A percentile compares a stretch with the other conserved stretches of the same genome.
Conservation (phyloP, 2,888 invertebrate species). For the Escarpia spicata region DNA sequence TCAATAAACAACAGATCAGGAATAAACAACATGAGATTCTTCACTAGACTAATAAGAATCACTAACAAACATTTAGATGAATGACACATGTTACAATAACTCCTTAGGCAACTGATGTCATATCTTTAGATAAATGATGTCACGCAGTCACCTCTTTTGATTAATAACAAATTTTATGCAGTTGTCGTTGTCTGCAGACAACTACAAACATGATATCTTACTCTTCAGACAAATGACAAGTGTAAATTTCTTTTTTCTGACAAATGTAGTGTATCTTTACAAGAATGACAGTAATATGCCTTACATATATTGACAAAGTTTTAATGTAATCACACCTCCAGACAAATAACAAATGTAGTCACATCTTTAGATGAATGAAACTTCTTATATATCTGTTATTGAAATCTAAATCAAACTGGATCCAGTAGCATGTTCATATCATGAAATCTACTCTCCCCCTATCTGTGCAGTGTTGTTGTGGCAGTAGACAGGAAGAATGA, state of each 20-base stretch:
- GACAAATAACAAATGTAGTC: not conserved
- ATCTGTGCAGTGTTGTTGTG: not conserved
- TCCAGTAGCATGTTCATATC: not conserved
- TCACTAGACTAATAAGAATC: no score
- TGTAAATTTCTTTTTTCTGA: no score
- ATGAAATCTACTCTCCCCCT: not conserved
- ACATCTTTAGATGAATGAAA: not conserved
- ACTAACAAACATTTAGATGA: not conserved
- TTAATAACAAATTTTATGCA: not conserved
- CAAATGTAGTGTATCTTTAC: no score
- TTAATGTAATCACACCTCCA: no score
- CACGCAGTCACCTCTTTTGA: not conserved
- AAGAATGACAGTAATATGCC: no score
- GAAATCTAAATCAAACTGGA: not conserved
- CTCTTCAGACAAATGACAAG: no score
- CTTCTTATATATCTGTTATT: not conserved
- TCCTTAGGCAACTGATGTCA: no score
- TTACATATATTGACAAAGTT: no score
- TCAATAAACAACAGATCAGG: no score
- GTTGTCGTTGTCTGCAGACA: no score
- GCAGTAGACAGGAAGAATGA: not conserved
- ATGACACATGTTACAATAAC: not conserved
- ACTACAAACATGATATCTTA: no score
- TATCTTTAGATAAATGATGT: not conserved
- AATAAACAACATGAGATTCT: not conserved